Conservation (phyloP, 2,888 invertebrate species). For the Agrotis clavis region DNA sequence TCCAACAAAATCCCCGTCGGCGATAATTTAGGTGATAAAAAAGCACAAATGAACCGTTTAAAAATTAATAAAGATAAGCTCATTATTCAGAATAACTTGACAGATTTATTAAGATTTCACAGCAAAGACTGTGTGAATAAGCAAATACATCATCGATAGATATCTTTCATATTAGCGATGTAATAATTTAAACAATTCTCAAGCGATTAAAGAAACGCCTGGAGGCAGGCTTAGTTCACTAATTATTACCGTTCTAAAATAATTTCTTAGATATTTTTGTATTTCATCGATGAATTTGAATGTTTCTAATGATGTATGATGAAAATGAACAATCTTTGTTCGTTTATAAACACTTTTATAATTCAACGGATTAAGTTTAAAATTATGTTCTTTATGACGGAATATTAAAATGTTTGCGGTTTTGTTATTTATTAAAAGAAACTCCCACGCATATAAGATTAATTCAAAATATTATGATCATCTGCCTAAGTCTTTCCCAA, state of each 20-base stretch:
- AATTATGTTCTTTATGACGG: slow-evolving; percentile 18
- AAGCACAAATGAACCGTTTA: slow-evolving; percentile 35
- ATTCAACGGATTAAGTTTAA: slow-evolving; percentile 30
- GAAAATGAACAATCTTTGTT: slow-evolving; percentile 9
- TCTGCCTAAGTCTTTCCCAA: no score
- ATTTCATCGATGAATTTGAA: slow-evolving; percentile 36
- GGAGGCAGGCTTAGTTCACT: slow-evolving; percentile 27
- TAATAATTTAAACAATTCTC: slow-evolving; percentile 48
- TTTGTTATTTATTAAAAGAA: slow-evolving; percentile 9
- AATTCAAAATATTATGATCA: neutral
- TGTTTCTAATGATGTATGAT: no score
- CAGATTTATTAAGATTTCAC: slow-evolving; percentile 57
- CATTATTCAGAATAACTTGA: slow-evolving; percentile 60
- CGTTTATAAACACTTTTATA: slow-evolving; percentile 34
- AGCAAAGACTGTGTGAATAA: slow-evolving; percentile 33
- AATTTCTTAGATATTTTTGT: slow-evolving; percentile 31
- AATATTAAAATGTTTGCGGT: neutral
- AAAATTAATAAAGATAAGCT: slow-evolving; percentile 58
- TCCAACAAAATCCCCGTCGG: slow-evolving; percentile 7
- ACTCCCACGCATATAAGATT: neutral
- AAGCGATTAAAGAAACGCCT: slow-evolving; percentile 41
- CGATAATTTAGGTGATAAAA: slow-evolving; percentile 22
- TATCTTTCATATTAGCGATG: slow-evolving; percentile 55
- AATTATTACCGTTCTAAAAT: slow-evolving; percentile 44
- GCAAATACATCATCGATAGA: slow-evolving; percentile 48